A percentile compares a stretch with the other conserved stretches of the same genome.
Evolutionary conservation across 2,888 invertebrate species (phyloP).

Genomic region (Troilus luridus): DNA sequence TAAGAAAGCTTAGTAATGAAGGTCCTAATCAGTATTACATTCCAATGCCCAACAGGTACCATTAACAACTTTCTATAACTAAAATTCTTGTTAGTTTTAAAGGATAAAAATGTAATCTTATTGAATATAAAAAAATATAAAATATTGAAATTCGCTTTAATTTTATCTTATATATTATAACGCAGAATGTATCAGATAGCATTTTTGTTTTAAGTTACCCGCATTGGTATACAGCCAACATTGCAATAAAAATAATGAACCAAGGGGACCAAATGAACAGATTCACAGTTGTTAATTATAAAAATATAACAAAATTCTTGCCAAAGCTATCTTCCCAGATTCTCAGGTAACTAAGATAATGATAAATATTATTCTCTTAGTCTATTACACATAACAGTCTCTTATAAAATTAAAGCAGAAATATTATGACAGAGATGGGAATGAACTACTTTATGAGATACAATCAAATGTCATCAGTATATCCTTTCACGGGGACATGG

Average conservation of each 20-base stretch:
- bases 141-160: neutral
- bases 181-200: neutral
- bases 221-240: slow-evolving; percentile 70
- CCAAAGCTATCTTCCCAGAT: slow-evolving; percentile 68
- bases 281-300: slow-evolving; percentile 74
- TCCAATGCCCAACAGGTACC: slow-evolving; percentile 40
- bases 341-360: slow-evolving; percentile 31
- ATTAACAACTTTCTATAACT: neutral
- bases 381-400: neutral
- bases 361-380: neutral
- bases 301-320: slow-evolving; percentile 75
- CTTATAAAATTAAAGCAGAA: neutral
- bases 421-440: slow-evolving; percentile 60
- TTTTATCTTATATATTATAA: neutral
- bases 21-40: slow-evolving; percentile 56
- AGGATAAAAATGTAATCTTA: neutral
- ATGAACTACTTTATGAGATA: slow-evolving; percentile 64
- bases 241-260: slow-evolving; percentile 67
- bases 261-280: slow-evolving; percentile 64
- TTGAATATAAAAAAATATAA: neutral
- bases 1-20: slow-evolving; percentile 58
- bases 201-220: slow-evolving; percentile 68
- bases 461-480: slow-evolving; percentile 63
- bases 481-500: slow-evolving; percentile 58
- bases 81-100: neutral